Conservation (phyloP, 2,113 vertebrate species). For the Delphinus delphis region DNA sequence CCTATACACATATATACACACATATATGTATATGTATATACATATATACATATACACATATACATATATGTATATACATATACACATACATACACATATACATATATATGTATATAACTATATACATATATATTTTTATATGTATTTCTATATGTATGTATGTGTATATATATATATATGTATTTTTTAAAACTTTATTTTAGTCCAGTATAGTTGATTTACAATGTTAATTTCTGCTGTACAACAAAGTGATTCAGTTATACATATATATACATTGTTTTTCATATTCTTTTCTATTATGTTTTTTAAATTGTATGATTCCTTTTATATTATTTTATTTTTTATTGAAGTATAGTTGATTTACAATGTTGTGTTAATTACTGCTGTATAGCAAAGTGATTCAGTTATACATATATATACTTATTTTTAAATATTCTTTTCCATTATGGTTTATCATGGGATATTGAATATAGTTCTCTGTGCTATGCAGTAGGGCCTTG, state of each 20-base stretch:
- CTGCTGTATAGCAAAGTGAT: not conserved
- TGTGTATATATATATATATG: not conserved
- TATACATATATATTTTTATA: no score
- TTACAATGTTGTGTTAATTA: not conserved
- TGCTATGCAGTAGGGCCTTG: no score
- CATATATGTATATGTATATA: no score
- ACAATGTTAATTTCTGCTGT: not conserved
- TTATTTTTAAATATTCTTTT: not conserved
- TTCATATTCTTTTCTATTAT: not conserved
- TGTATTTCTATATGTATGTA: no score
- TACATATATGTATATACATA: not conserved
- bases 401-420: not conserved
- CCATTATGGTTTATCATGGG: not conserved
- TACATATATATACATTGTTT: not conserved
- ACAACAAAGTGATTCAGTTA: not conserved
- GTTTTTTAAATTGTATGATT: not conserved
- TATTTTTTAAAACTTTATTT: not conserved
- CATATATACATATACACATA: not conserved
- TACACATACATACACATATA: no score
- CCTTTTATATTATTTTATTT: no score
- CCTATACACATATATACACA: not conserved
- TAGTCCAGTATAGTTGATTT: not conserved
- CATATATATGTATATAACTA: no score
- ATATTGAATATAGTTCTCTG: no score
- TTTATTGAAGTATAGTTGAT: not conserved